Evolutionary conservation across 2,113 vertebrate genomes (phyloP).

Genomic region (Mirounga angustirostris): DNA sequence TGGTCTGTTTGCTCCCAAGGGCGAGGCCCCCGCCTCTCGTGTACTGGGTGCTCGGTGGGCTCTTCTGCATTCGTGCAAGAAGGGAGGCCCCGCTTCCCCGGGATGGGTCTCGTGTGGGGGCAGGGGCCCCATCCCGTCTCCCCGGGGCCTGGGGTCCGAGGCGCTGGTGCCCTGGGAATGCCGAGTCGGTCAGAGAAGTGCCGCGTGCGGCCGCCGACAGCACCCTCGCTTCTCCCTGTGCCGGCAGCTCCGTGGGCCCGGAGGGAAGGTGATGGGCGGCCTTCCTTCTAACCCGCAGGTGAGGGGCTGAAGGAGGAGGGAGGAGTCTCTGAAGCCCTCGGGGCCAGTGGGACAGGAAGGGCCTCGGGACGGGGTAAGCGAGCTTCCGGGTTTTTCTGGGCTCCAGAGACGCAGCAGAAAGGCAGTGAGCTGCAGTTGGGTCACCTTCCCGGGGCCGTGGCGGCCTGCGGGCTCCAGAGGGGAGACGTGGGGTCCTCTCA

Average conservation of each 20-base stretch:
- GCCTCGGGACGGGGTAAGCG: fast-evolving
- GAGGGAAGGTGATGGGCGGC: background rate
- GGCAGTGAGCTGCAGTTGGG: background rate
- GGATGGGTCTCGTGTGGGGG: no score
- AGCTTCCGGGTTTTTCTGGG: background rate
- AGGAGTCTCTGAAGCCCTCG: background rate
- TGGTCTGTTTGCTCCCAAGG: background rate
- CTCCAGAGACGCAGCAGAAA: background rate
- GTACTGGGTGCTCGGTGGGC: background rate
- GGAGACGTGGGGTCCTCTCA: no score
- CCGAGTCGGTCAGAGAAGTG: background rate
- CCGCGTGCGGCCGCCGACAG: fast-evolving
- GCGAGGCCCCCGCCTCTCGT: background rate
- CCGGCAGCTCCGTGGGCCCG: fast-evolving
- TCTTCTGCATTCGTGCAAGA: background rate
- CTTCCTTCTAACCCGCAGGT: no score
- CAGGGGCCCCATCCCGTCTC: background rate
- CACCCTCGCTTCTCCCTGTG: background rate
- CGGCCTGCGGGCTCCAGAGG: no score
- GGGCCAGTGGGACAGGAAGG: background rate
- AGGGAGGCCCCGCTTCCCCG: background rate
- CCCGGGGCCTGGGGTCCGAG: background rate
- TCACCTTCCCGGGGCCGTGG: background rate
- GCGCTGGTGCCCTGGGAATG: background rate
- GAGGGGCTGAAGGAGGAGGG: background rate